Conservation (phyloP, 2,888 invertebrate genomes). For the Germaria angustata region DNA sequence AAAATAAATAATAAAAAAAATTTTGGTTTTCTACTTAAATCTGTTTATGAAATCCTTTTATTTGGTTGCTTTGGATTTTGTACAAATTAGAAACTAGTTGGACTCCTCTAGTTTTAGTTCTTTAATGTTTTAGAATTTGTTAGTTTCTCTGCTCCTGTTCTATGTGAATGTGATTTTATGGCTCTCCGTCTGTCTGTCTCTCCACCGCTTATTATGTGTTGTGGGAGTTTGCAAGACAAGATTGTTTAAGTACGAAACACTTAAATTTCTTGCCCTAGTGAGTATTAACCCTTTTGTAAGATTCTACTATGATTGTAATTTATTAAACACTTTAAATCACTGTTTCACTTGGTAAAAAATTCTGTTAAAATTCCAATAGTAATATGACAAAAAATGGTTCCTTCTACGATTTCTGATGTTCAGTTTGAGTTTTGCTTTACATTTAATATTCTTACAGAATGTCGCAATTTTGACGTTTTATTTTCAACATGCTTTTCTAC, state of each 20-base stretch:
- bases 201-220: constrained; percentile 46
- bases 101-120: constrained; percentile 45
- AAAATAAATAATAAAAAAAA: constrained; percentile 41
- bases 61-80: constrained; percentile 38
- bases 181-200: constrained; percentile 34
- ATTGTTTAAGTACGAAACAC: constrained; percentile 39
- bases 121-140: constrained; percentile 45
- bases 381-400: constrained; percentile 64
- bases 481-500: constrained; percentile 51
- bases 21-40: constrained; percentile 20
- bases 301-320: constrained; percentile 22
- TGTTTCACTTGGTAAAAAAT: constrained; percentile 59
- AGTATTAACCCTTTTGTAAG: constrained; percentile 19
- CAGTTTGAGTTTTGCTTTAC: constrained; percentile 66
- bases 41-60: constrained; percentile 46
- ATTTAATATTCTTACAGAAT: constrained; percentile 63
- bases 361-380: constrained; percentile 68
- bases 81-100: constrained; percentile 50
- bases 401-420: constrained; percentile 61
- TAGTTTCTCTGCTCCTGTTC: constrained; percentile 10
- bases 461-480: constrained; percentile 68
- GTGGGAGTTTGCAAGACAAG: constrained; percentile 53
- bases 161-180: constrained; percentile 35
- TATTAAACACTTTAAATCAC: constrained; percentile 63
- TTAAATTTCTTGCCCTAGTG: constrained; percentile 12